Evolutionary conservation across 2,797 vertebrate species (phyloP), one percentile per base, ranked within the genome.

Genomic region (Semotilus atromaculatus): DNA sequence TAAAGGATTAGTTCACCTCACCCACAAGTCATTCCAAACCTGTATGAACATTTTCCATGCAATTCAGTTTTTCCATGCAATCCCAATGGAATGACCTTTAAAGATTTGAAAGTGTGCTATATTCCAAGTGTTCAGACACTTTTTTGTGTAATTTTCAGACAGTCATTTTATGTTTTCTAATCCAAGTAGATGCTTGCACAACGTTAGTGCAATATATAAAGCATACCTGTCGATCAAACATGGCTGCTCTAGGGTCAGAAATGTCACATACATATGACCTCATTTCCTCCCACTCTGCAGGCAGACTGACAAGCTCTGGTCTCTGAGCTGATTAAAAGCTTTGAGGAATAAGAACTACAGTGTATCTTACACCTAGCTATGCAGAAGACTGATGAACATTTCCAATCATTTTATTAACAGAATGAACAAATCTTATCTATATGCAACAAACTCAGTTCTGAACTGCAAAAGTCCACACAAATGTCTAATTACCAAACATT

Each of bases 241-340:
- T 75, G 60, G 40, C 68, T 38, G 26, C 23, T 81, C 5, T 5
- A 60, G 67, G 74, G 60, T 55, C 14, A 23, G 58, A 70, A 83
- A 43, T 84, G 62, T 84, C 82, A 84, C 26, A 81, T 31, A 85
- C 73, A 85, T 72, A 78, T 83, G 75, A 80, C 81, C 60, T 80
- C 43, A 83, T 85, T 78, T 74, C 60, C 51, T 74, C 60, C 34
- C 36, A 45, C 76, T 86, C 62, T 87, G 68, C 70, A 18, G 29
- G 29, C 51, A 74, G n/a, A 78, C 62, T 72, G 73, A 85, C 83
- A 83, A 84, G 85, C 77, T 84, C 83, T 81, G 76, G 64, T 34
- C 55, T 62, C 81, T 85, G 81, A 89, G 88, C 83, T 84, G 83
- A 85, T 85, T 85, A 89, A 83, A 85, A 85, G 86, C 81, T 87